A percentile compares a stretch with the other conserved stretches of the same genome.
These are phyloP conservation scores for Lepidocolaptes lacrymiger DNA, from an alignment of 2,797 vertebrate genomes.

Conservation along the genomic window DNA sequence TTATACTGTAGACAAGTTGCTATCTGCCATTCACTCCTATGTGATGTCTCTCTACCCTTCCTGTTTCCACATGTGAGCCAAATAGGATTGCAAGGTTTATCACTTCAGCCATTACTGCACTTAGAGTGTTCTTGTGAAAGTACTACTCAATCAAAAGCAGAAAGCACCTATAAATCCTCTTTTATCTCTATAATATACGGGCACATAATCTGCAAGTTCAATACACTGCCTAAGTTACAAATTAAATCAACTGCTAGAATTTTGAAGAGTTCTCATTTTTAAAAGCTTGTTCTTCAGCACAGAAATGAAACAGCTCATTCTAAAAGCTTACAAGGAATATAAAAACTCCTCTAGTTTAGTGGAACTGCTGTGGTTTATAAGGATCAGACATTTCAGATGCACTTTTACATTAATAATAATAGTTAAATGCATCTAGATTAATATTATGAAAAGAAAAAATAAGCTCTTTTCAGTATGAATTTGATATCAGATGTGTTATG, in stretches of 20 bases:
- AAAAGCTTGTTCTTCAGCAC: background rate
- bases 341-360: background rate
- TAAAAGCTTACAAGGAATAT: background rate
- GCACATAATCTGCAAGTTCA: slow-evolving; percentile 4
- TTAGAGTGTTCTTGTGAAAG: background rate
- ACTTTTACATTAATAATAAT: background rate
- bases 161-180: background rate
- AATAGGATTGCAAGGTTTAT: background rate
- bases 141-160: background rate
- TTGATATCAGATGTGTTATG: background rate
- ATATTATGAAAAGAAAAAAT: background rate
- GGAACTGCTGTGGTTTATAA: background rate
- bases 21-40: background rate
- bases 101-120: background rate
- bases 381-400: background rate
- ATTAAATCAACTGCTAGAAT: slow-evolving; percentile 26
- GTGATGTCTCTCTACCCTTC: background rate
- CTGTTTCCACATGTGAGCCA: accelerated
- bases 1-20: background rate
- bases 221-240: background rate
- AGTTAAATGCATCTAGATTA: background rate
- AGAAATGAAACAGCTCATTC: background rate
- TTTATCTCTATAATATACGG: background rate
- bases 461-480: background rate
- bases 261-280: slow-evolving; percentile 11